A percentile compares a stretch with the other conserved stretches of the same genome.
These are phyloP conservation scores for Typhlomys cinereus DNA, from an alignment of 2,113 vertebrate genomes.

Conservation along the genomic window DNA sequence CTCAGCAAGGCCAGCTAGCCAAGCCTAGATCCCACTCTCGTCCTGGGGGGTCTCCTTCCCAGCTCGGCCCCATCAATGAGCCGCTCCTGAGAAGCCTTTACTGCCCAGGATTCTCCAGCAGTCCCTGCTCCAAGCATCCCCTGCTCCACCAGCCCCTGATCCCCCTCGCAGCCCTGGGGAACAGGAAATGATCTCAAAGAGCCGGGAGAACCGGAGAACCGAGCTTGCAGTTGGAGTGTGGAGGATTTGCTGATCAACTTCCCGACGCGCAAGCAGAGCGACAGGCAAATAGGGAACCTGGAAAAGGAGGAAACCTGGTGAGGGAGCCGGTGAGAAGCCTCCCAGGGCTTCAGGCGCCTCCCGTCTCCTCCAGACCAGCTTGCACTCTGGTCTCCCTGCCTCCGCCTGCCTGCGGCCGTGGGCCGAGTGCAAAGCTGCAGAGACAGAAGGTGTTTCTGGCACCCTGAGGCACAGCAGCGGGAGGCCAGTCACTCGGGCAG, in stretches of 20 bases:
- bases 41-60: not conserved
- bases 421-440: conserved; percentile 84
- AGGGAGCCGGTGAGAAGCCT: conserved; percentile 12
- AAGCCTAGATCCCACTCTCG: not conserved
- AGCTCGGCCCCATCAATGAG: not conserved
- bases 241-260: conserved; percentile 84
- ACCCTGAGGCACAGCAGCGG: conserved; percentile 11
- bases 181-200: not conserved
- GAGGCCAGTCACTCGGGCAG: not conserved
- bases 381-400: conserved; percentile 87
- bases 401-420: conserved; percentile 89
- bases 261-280: not conserved
- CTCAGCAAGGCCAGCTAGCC: not conserved
- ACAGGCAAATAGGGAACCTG: accelerated
- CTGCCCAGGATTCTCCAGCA: not conserved
- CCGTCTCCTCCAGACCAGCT: conserved; percentile 85
- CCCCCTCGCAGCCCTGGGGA: not conserved
- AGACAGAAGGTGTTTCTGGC: conserved; percentile 72
- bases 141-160: not conserved
- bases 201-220: conserved; percentile 86
- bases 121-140: not conserved
- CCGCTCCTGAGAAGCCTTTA: not conserved
- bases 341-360: conserved; percentile 77
- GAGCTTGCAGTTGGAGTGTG: conserved; percentile 88
- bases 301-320: accelerated